phyloP scores from a whole-genome alignment of 1,140 invertebrate genomes.

The Orius laevigatus region DNA sequence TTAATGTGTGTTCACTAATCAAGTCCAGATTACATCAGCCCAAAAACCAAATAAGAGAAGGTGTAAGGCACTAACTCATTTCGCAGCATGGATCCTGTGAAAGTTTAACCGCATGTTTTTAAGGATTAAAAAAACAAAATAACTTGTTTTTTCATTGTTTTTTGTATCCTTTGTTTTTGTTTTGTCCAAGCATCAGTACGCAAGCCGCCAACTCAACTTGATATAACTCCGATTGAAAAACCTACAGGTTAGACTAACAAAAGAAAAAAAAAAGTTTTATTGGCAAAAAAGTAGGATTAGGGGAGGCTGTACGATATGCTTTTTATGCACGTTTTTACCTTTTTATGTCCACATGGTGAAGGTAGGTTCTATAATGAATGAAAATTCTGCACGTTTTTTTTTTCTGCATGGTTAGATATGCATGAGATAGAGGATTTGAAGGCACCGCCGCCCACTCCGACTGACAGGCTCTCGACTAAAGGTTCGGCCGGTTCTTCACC shows the following conservation, averaged over 20 bases:
- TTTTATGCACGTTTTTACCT: no score
- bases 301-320: no score
- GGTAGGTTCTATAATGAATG: no score
- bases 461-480: no score
- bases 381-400: slow-evolving; percentile 3
- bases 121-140: no score
- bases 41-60: no score
- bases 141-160: background rate
- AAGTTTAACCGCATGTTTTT: background rate
- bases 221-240: slow-evolving; percentile 19
- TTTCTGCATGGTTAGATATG: slow-evolving; percentile 3
- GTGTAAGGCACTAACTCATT: background rate
- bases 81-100: slow-evolving; percentile 2
- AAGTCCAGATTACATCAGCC: no score
- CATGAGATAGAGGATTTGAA: slow-evolving; percentile 21
- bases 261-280: background rate
- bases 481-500: no score
- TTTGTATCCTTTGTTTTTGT: slow-evolving; percentile 5
- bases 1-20: background rate
- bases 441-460: slow-evolving; percentile 27
- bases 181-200: slow-evolving; percentile 23
- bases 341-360: no score
- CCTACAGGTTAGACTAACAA: slow-evolving; percentile 17
- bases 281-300: no score
- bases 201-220: slow-evolving; percentile 25